Percentiles rank a stretch among this genome's conserved stretches.
Evolutionary conservation across 1,140 invertebrate species (phyloP).

Genomic region (Diprion similis): DNA sequence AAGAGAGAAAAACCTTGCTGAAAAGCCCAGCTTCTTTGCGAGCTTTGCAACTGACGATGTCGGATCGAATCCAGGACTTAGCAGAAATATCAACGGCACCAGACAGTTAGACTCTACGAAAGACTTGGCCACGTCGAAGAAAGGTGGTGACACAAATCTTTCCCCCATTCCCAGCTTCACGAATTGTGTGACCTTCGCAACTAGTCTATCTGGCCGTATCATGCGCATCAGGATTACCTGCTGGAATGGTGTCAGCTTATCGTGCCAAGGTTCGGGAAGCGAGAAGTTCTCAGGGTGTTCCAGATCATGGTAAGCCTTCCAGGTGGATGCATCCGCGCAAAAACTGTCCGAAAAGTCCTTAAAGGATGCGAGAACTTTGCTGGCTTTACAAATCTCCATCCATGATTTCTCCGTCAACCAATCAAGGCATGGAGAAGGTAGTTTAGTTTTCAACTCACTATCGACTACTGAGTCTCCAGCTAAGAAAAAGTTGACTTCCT

Average conservation of each 20-base stretch:
- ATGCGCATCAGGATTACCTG: slow-evolving; percentile 67
- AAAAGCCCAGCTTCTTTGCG: slow-evolving; percentile 67
- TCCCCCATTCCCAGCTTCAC: slow-evolving; percentile 64
- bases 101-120: slow-evolving; percentile 69
- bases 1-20: slow-evolving; percentile 66
- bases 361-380: slow-evolving; percentile 59
- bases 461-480: slow-evolving; percentile 57
- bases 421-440: slow-evolving; percentile 58
- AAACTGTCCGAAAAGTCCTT: slow-evolving; percentile 50
- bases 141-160: slow-evolving; percentile 65
- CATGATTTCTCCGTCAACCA: slow-evolving; percentile 70
- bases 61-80: slow-evolving; percentile 66
- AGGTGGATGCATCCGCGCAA: slow-evolving; percentile 53
- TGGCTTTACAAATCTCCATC: slow-evolving; percentile 67
- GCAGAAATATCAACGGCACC: slow-evolving; percentile 74
- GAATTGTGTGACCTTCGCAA: slow-evolving; percentile 43
- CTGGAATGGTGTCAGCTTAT: slow-evolving; percentile 65
- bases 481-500: slow-evolving; percentile 68
- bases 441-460: slow-evolving; percentile 56
- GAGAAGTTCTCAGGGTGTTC: slow-evolving; percentile 35
- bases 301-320: slow-evolving; percentile 66
- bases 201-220: slow-evolving; percentile 68
- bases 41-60: slow-evolving; percentile 65
- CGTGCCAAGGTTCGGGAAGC: slow-evolving; percentile 61
- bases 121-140: slow-evolving; percentile 66